A percentile compares a stretch with the other conserved stretches of the same genome.
phyloP scores from a whole-genome alignment of 2,888 invertebrate genomes.

The Tachina fera region DNA sequence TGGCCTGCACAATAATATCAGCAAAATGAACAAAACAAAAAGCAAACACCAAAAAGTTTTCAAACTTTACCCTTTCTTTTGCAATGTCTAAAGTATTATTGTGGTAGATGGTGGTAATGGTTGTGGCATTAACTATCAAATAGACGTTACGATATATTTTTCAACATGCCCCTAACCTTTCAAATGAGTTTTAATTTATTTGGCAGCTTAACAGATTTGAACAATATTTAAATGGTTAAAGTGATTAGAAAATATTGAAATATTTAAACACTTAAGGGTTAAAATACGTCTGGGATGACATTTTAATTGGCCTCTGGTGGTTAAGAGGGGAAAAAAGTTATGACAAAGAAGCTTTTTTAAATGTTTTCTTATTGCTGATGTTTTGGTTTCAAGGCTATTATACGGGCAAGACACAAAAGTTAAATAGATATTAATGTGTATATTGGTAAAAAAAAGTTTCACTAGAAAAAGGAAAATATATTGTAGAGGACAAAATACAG shows the following conservation, averaged over 20 bases:
- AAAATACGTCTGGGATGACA: slow-evolving; percentile 1
- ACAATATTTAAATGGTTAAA: slow-evolving; percentile 22
- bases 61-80: slow-evolving; percentile 28
- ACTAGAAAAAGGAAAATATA: too few species aligned
- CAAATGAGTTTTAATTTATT: slow-evolving; percentile 29
- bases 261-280: slow-evolving; percentile 12
- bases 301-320: not conserved
- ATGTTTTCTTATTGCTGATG: not conserved
- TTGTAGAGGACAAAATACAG: too few species aligned
- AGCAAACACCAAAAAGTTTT: slow-evolving; percentile 36
- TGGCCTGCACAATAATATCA: not conserved
- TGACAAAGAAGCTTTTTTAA: not conserved
- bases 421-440: too few species aligned
- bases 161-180: slow-evolving; percentile 1
- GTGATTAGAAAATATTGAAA: slow-evolving; percentile 28
- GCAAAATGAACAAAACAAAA: slow-evolving; percentile 17
- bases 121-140: not conserved
- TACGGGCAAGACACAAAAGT: too few species aligned
- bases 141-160: not conserved
- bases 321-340: not conserved
- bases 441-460: too few species aligned
- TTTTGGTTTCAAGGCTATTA: too few species aligned
- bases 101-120: slow-evolving; percentile 5
- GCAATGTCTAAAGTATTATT: not conserved
- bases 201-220: slow-evolving; percentile 11